These are phyloP conservation scores for Drosophila baimaii DNA, from an alignment of 1,140 invertebrate species.

Conservation along the genomic window DNA sequence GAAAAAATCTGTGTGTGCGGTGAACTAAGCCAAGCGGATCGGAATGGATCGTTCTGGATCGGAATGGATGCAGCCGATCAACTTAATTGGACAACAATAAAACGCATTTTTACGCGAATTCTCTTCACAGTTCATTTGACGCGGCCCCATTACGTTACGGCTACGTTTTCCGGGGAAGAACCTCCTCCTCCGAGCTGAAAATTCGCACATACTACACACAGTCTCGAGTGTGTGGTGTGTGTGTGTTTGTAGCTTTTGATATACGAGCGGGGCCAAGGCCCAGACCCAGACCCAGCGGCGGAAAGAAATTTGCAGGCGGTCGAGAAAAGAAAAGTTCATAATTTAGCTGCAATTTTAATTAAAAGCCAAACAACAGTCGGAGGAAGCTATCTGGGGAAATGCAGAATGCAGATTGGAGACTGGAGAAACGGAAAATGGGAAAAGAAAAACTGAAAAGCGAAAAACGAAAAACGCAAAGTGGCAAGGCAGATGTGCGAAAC, in stretches of 20 bases:
- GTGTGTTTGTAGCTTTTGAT: slow-evolving; percentile 21
- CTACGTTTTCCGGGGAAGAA: slow-evolving; percentile 4
- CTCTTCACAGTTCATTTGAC: slow-evolving; percentile 72
- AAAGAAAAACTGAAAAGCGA: background rate
- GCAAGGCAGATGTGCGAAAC: slow-evolving; percentile 52
- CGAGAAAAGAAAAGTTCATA: slow-evolving; percentile 80
- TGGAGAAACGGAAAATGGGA: background rate
- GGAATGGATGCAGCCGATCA: slow-evolving; percentile 64
- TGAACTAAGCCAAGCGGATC: slow-evolving; percentile 59
- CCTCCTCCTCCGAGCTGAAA: background rate
- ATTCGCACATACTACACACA: slow-evolving; percentile 44
- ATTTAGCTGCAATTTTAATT: slow-evolving; percentile 78
- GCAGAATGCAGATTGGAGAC: slow-evolving; percentile 26
- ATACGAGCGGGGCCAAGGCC: slow-evolving; percentile 19
- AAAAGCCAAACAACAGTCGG: slow-evolving; percentile 55
- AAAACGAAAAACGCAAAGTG: slow-evolving; percentile 45
- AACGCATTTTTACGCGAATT: slow-evolving; percentile 78
- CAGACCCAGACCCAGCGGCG: slow-evolving; percentile 52
- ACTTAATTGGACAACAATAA: slow-evolving; percentile 76
- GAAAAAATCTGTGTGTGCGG: slow-evolving; percentile 8
- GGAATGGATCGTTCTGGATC: background rate
- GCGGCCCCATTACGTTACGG: slow-evolving; percentile 2
- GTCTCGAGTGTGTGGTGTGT: too few relatives aligned
- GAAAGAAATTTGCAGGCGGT: slow-evolving; percentile 71
- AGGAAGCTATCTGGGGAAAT: slow-evolving; percentile 19